phyloP scores from a whole-genome alignment of 1,140 invertebrate genomes.

The Drosophila neocordata region DNA sequence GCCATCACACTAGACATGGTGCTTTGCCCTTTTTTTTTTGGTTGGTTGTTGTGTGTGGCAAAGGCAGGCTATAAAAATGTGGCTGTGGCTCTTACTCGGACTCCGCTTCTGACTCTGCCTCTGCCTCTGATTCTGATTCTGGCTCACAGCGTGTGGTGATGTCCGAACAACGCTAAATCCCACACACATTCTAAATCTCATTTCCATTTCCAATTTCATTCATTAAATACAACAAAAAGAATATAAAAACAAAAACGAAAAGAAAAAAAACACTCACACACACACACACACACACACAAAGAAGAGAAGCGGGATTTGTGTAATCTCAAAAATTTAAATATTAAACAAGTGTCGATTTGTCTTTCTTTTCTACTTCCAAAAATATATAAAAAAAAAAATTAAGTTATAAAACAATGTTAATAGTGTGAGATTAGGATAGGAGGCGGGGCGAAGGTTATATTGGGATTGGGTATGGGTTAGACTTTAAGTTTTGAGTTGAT shows the following conservation, averaged over 20 bases:
- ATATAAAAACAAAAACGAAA: not conserved
- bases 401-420: constrained; percentile 79
- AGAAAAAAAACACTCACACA: constrained; percentile 22
- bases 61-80: constrained; percentile 45
- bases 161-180: constrained; percentile 36
- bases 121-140: not conserved
- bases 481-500: constrained; percentile 33
- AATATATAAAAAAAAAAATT: constrained; percentile 47
- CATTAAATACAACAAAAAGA: constrained; percentile 41
- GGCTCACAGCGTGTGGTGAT: constrained; percentile 67
- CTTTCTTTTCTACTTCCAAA: constrained; percentile 5
- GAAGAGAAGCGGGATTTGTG: constrained; percentile 10
- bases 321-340: constrained; percentile 57
- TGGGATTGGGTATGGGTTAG: not conserved
- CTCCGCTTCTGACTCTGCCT: not conserved
- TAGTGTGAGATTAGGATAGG: constrained; percentile 34
- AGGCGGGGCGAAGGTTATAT: not conserved
- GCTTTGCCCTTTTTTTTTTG: not conserved
- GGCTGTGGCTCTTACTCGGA: not conserved
- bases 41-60: constrained; percentile 12
- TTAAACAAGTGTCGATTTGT: constrained; percentile 77
- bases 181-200: constrained; percentile 48
- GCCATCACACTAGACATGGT: constrained; percentile 12
- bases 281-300: too few species aligned
- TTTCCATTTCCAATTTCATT: constrained; percentile 60